Conservation (phyloP, 2,888 invertebrate genomes). For the Scaptomyza parva region DNA sequence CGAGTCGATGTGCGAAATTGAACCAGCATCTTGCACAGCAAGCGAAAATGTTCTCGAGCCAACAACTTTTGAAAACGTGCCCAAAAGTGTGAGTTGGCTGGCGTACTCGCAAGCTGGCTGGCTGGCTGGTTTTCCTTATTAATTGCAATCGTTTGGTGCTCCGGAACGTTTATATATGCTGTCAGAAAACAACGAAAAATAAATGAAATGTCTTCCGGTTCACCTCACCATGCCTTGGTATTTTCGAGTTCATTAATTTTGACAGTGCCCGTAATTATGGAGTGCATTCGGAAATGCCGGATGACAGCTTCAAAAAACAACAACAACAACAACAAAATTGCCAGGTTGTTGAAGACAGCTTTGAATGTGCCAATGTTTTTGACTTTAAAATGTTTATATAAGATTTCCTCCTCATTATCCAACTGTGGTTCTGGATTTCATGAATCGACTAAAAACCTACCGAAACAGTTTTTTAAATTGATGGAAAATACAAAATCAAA, state of each 20-base stretch:
- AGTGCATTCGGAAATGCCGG: slow-evolving; percentile 29
- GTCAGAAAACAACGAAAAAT: slow-evolving; percentile 10
- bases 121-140: slow-evolving; percentile 40
- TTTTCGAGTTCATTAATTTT: slow-evolving; percentile 68
- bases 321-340: slow-evolving; percentile 25
- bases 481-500: too few relatives aligned
- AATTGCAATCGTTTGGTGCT: slow-evolving; percentile 45
- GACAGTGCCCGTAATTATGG: slow-evolving; percentile 59
- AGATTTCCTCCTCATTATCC: background rate
- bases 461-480: too few relatives aligned
- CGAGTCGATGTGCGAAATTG: slow-evolving; percentile 41
- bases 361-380: background rate
- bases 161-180: slow-evolving; percentile 17
- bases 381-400: background rate
- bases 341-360: too few relatives aligned
- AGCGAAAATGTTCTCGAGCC: slow-evolving; percentile 45
- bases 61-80: slow-evolving; percentile 52
- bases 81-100: slow-evolving; percentile 37
- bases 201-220: slow-evolving; percentile 12
- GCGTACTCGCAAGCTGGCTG: slow-evolving; percentile 1
- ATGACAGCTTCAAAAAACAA: slow-evolving; percentile 40
- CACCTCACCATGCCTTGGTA: slow-evolving; percentile 17
- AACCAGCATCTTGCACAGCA: slow-evolving; percentile 42
- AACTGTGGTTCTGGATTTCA: background rate
- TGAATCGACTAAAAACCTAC: too few relatives aligned